Evolutionary conservation across 2,797 vertebrate genomes (phyloP).

Genomic region (Hapalemur alaotrensis): DNA sequence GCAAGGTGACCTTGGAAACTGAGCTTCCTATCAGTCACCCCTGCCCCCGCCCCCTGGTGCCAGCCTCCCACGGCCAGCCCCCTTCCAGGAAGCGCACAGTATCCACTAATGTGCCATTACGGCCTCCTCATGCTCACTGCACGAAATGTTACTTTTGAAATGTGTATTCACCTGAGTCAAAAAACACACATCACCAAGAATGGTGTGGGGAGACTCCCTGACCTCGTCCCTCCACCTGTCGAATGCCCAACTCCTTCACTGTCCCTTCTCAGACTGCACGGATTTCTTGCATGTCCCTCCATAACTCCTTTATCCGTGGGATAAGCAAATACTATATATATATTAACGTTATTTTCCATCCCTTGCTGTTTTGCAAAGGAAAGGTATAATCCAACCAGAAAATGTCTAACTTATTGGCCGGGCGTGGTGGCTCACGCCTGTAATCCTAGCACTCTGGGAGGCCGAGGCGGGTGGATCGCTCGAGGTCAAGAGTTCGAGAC

Average conservation of each 20-base stretch:
- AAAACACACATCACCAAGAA: background rate
- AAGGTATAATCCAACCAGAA: background rate
- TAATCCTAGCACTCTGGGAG: no score
- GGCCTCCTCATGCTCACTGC: background rate
- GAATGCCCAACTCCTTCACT: no score
- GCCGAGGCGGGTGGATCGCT: no score
- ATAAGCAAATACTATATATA: background rate
- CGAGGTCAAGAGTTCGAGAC: no score
- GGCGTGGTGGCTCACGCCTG: no score
- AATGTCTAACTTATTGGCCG: background rate
- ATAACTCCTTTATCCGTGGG: background rate
- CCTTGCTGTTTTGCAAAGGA: background rate
- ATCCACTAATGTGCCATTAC: background rate
- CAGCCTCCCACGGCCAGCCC: background rate
- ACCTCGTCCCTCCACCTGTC: accelerated
- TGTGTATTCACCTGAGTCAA: background rate
- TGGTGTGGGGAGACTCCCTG: background rate
- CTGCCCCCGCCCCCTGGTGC: background rate
- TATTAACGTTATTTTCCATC: background rate
- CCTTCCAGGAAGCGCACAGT: background rate
- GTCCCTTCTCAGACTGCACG: background rate
- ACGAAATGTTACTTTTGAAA: background rate
- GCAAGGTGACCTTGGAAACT: background rate
- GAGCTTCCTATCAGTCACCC: background rate
- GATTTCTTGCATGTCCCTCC: no score